A percentile compares a stretch with the other conserved stretches of the same genome.
Evolutionary conservation across 2,888 invertebrate genomes (phyloP).

Genomic region (Eilema griseolum): DNA sequence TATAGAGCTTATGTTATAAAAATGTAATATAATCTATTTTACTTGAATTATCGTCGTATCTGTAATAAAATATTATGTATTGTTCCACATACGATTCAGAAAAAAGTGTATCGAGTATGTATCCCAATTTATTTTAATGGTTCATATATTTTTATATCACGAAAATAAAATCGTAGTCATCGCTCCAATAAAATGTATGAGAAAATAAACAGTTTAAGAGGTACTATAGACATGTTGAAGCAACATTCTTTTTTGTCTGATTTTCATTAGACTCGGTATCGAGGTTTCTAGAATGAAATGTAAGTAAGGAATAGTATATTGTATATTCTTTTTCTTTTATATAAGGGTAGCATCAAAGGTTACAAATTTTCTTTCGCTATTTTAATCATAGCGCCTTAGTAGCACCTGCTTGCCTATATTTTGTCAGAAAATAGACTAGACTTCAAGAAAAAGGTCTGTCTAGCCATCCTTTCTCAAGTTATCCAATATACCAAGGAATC

Average conservation of each 20-base stretch:
- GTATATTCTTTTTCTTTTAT: neutral
- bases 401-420: constrained; percentile 20
- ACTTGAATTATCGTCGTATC: constrained; percentile 47
- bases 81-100: constrained; percentile 51
- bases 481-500: constrained; percentile 55
- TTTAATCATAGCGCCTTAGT: constrained; percentile 25
- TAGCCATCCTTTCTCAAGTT: constrained; percentile 45
- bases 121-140: constrained; percentile 46
- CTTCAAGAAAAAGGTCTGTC: constrained; percentile 28
- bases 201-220: constrained; percentile 21
- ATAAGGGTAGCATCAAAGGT: neutral
- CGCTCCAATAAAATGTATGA: constrained; percentile 30
- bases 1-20: constrained; percentile 28
- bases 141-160: constrained; percentile 40
- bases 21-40: constrained; percentile 43
- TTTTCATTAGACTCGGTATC: neutral
- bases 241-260: neutral
- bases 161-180: constrained; percentile 29
- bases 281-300: neutral
- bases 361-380: constrained; percentile 29
- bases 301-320: neutral
- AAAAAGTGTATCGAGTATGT: constrained; percentile 44
- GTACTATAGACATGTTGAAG: constrained; percentile 7
- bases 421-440: constrained; percentile 24
- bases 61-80: constrained; percentile 55